A percentile compares a stretch with the other conserved stretches of the same genome.
Evolutionary conservation across 1,140 invertebrate species (phyloP).

Genomic region (Zelostemma sp.): DNA sequence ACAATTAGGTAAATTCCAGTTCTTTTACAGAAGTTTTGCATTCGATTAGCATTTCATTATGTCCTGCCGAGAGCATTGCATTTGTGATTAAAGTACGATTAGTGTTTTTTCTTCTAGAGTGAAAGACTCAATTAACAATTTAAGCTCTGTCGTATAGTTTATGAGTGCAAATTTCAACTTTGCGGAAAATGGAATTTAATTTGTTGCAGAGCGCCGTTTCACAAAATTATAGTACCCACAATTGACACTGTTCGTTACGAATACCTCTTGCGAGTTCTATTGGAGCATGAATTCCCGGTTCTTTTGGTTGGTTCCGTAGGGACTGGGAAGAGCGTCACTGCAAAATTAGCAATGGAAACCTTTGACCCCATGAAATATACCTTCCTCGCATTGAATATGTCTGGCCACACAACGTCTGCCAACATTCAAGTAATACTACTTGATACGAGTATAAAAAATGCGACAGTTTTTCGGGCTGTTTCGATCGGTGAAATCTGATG

Average conservation of each 20-base stretch:
- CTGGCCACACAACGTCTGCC: slow-evolving; percentile 84
- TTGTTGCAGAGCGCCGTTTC: slow-evolving; percentile 78
- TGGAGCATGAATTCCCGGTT: slow-evolving; percentile 76
- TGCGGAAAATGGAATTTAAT: slow-evolving; percentile 1
- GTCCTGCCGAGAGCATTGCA: not conserved
- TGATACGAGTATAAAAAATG: not conserved
- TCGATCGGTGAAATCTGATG: slow-evolving; percentile 2
- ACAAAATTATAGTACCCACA: slow-evolving; percentile 86
- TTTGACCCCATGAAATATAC: slow-evolving; percentile 77
- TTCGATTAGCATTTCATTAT: not conserved
- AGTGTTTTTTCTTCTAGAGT: too few relatives aligned
- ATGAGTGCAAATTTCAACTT: not conserved
- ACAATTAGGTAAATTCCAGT: not conserved
- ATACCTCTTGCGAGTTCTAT: slow-evolving; percentile 75
- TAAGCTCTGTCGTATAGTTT: too few relatives aligned
- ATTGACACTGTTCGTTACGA: slow-evolving; percentile 86
- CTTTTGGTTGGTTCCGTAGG: slow-evolving; percentile 84
- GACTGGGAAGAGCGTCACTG: slow-evolving; percentile 85
- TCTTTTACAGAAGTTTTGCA: not conserved
- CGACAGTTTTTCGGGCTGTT: not conserved
- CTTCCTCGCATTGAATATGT: slow-evolving; percentile 85
- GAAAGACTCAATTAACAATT: too few relatives aligned
- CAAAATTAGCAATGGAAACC: slow-evolving; percentile 75
- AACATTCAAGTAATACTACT: slow-evolving; percentile 73
- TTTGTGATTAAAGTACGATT: too few relatives aligned